These are phyloP conservation scores for Dendronephthya gigantea DNA, from an alignment of 64 coral and sea anemone genomes.

Conservation along the genomic window DNA sequence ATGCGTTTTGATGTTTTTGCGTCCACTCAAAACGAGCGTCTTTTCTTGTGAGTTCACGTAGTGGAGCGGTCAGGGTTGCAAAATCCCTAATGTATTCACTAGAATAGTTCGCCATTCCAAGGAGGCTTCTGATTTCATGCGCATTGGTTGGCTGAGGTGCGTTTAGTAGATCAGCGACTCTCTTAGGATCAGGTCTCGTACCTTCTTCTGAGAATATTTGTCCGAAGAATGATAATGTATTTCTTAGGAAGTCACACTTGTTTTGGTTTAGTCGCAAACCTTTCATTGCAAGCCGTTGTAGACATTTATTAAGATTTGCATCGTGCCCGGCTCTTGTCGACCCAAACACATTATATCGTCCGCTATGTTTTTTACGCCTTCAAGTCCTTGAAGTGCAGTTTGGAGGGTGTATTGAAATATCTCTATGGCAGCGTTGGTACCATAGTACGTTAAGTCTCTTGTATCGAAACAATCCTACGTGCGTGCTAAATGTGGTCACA, in stretches of 20 bases:
- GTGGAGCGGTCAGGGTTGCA: background rate
- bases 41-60: background rate
- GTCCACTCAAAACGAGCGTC: background rate
- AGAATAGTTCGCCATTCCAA: background rate
- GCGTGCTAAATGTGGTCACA: no score
- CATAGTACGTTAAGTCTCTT: no score
- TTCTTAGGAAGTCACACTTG: slow-evolving; percentile 32
- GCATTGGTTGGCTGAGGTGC: no score
- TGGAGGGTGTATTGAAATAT: no score
- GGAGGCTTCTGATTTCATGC: background rate
- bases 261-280: slow-evolving; percentile 5
- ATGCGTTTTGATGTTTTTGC: background rate
- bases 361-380: background rate
- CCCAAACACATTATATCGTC: slow-evolving; percentile 7
- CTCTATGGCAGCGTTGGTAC: no score
- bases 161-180: background rate
- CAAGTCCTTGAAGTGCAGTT: background rate
- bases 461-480: no score
- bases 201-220: slow-evolving; percentile 35
- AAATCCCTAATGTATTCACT: background rate
- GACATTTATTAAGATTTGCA: background rate
- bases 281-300: slow-evolving; percentile 17
- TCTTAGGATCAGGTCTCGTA: slow-evolving; percentile 1
- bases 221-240: slow-evolving; percentile 32
- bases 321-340: background rate